Conservation (phyloP, 2,113 vertebrate species). For the Felis chaus region DNA sequence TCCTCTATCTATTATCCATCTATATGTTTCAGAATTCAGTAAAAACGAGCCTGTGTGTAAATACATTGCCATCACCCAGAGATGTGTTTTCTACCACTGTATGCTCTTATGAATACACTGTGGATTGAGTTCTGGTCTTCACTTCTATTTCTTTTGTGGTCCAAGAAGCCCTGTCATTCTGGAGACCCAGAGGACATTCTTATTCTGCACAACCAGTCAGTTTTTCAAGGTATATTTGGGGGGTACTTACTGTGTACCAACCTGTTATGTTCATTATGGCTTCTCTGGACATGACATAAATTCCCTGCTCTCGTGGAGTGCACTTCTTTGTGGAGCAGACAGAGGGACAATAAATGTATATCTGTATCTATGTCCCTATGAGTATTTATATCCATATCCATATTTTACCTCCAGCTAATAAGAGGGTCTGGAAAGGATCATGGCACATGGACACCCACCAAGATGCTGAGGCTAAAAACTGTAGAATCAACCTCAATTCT, state of each 20-base stretch:
- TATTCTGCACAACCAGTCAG: background rate
- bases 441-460: fast-evolving
- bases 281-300: background rate
- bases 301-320: background rate
- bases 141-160: background rate
- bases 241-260: background rate
- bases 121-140: background rate
- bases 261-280: background rate
- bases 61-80: background rate
- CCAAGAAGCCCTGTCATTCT: background rate
- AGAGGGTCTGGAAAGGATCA: background rate
- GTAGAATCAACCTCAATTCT: background rate
- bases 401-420: background rate
- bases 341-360: fast-evolving
- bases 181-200: background rate
- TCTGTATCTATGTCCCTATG: background rate
- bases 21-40: background rate
- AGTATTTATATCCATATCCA: background rate
- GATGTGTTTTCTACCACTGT: background rate
- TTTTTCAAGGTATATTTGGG: background rate
- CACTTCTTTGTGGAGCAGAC: background rate
- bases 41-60: background rate
- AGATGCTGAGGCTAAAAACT: background rate
- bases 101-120: background rate
- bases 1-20: background rate